Percentiles rank a stretch among this genome's conserved stretches.
Conservation (phyloP, 2,888 invertebrate genomes). For the Hirtodrosophila duncani region DNA sequence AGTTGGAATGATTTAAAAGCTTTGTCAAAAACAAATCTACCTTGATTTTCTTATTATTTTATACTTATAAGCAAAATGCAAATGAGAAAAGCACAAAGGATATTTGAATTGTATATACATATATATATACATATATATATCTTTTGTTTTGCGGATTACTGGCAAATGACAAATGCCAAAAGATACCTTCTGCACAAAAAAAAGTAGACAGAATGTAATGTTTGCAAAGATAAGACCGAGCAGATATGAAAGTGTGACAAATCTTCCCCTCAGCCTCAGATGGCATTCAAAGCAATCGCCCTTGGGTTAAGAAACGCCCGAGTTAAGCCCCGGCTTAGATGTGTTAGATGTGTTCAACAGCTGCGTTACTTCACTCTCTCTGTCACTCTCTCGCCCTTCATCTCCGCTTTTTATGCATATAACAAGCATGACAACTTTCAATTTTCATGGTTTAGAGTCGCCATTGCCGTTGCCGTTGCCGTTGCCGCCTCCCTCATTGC, state of each 20-base stretch:
- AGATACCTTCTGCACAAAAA: slow-evolving; percentile 6
- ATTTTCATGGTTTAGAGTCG: slow-evolving; percentile 59
- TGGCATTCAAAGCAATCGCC: slow-evolving; percentile 26
- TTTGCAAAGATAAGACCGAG: slow-evolving; percentile 25
- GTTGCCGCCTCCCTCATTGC: slow-evolving; percentile 21
- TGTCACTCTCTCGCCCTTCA: slow-evolving; percentile 4
- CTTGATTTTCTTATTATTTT: too few relatives aligned
- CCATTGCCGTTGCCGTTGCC: neutral
- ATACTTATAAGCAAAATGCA: too few relatives aligned
- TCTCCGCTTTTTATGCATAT: slow-evolving; percentile 30
- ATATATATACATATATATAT: too few relatives aligned
- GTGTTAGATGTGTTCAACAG: slow-evolving; percentile 72
- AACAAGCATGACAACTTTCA: slow-evolving; percentile 63
- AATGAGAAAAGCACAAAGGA: too few relatives aligned
- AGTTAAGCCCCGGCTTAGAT: slow-evolving; percentile 65
- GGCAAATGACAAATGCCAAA: neutral
- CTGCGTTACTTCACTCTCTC: slow-evolving; percentile 54
- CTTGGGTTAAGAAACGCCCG: slow-evolving; percentile 13
- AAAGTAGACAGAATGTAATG: slow-evolving; percentile 53
- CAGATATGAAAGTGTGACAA: slow-evolving; percentile 57
- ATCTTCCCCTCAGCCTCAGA: slow-evolving; percentile 57
- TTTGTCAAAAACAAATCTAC: too few relatives aligned
- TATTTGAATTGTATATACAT: too few relatives aligned
- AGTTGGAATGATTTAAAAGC: too few relatives aligned
- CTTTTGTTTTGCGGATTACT: too few relatives aligned